Percentiles rank a stretch among this genome's conserved stretches.
Evolutionary conservation across 2,888 invertebrate genomes (phyloP).

Genomic region (Hylaea fasciaria): DNA sequence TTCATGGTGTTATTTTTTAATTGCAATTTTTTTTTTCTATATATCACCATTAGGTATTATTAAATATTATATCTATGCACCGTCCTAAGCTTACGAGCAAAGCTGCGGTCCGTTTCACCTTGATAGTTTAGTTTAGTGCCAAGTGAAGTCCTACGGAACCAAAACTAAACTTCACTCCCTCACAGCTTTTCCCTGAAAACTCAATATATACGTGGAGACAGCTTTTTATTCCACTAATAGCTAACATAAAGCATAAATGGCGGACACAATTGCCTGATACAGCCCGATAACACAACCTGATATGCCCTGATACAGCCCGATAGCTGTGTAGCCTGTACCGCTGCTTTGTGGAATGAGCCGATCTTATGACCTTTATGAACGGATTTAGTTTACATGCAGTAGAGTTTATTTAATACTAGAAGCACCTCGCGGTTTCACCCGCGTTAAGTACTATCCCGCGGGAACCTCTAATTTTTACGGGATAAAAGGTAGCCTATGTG

Average conservation of each 20-base stretch:
- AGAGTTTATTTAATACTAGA: too few species aligned
- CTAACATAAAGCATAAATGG: slow-evolving; percentile 37
- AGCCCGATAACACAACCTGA: slow-evolving; percentile 10
- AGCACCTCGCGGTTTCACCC: too few species aligned
- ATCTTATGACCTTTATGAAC: slow-evolving; percentile 49
- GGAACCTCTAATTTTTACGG: too few species aligned
- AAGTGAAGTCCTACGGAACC: slow-evolving; percentile 12
- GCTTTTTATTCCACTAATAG: slow-evolving; percentile 39
- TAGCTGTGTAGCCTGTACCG: slow-evolving; percentile 56
- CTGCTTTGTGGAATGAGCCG: slow-evolving; percentile 56
- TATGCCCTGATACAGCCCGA: slow-evolving; percentile 41
- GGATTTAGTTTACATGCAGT: slow-evolving; percentile 48
- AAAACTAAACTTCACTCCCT: not conserved
- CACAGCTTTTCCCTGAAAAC: slow-evolving; percentile 13
- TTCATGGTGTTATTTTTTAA: too few species aligned
- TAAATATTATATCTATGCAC: too few species aligned
- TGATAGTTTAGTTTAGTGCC: too few species aligned
- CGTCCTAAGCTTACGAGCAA: too few species aligned
- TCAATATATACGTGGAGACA: slow-evolving; percentile 22
- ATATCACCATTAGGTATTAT: too few species aligned
- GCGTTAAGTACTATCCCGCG: too few species aligned
- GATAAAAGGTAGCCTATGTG: too few species aligned
- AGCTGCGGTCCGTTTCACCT: too few species aligned
- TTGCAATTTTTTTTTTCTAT: too few species aligned
- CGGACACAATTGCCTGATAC: slow-evolving; percentile 21